Percentiles rank a stretch among this genome's conserved stretches.
These are phyloP conservation scores for Nomada fabriciana DNA, from an alignment of 2,888 invertebrate genomes.

Conservation along the genomic window DNA sequence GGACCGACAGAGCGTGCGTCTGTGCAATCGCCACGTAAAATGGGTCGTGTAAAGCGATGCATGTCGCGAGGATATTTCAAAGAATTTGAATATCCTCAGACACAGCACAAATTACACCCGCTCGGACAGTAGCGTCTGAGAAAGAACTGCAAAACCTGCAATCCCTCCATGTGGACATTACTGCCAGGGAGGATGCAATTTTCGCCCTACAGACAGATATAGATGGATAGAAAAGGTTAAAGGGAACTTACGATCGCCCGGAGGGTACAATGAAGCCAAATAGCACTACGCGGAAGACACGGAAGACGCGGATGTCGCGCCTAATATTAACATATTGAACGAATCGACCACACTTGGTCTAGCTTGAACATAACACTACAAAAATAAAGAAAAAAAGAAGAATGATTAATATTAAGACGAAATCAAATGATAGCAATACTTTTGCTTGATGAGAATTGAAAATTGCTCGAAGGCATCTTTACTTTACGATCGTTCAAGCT, in stretches of 20 bases:
- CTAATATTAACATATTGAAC: conserved; percentile 12
- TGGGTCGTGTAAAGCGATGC: conserved; percentile 32
- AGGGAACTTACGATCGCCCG: conserved; percentile 45
- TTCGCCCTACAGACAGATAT: conserved; percentile 23
- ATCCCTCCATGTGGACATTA: background rate
- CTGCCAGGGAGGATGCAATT: background rate
- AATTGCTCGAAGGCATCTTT: background rate
- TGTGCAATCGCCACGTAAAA: conserved; percentile 27
- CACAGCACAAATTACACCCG: conserved; percentile 29
- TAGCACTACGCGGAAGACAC: conserved; percentile 37
- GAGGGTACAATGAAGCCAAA: conserved; percentile 1
- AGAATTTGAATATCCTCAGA: conserved; percentile 7
- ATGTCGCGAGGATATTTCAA: conserved; percentile 1
- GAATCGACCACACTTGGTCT: background rate
- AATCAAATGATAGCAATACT: background rate
- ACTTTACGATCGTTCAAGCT: conserved; percentile 31
- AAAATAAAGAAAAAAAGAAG: background rate
- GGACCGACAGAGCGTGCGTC: background rate
- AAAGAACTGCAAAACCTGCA: background rate
- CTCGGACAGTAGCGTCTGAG: background rate
- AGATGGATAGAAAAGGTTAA: conserved; percentile 18
- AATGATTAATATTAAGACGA: background rate
- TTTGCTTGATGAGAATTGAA: no score
- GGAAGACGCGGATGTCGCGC: conserved; percentile 3
- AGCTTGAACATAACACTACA: conserved; percentile 22